A percentile compares a stretch with the other conserved stretches of the same genome.
Conservation (phyloP, 1,140 invertebrate genomes). For the Bombus balteatus region DNA sequence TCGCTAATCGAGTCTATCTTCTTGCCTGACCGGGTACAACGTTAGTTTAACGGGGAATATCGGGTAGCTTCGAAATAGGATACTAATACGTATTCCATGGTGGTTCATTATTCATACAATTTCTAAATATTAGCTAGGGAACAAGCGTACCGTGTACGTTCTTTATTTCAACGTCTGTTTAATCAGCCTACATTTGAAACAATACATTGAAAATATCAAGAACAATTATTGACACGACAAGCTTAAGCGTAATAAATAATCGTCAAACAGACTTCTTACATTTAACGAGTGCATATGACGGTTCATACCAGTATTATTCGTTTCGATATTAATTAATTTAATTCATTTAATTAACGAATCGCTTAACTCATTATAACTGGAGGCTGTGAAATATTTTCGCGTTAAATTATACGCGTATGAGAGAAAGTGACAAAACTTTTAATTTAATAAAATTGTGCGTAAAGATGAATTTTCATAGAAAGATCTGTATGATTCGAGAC, state of each 20-base stretch:
- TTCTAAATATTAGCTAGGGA: slow-evolving; percentile 46
- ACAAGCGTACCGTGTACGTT: background rate
- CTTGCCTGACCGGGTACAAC: background rate
- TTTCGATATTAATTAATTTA: background rate
- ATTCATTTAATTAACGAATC: background rate
- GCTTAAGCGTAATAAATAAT: background rate
- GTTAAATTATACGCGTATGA: no score
- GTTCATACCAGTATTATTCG: no score
- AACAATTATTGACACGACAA: background rate
- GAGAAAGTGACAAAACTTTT: no score
- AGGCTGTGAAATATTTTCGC: background rate
- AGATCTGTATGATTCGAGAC: no score
- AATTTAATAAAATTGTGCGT: no score
- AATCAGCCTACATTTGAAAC: background rate
- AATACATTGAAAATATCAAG: background rate
- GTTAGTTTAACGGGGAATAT: slow-evolving; percentile 9
- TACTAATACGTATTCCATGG: slow-evolving; percentile 14
- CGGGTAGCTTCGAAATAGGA: background rate
- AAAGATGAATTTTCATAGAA: no score
- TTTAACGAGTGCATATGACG: background rate
- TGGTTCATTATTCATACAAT: slow-evolving; percentile 51
- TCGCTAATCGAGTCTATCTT: slow-evolving; percentile 46
- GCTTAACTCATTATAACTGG: background rate
- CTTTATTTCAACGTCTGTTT: background rate
- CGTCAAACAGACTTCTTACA: background rate